phyloP scores from a whole-genome alignment of 2,113 vertebrate genomes.

The Malurus melanocephalus region DNA sequence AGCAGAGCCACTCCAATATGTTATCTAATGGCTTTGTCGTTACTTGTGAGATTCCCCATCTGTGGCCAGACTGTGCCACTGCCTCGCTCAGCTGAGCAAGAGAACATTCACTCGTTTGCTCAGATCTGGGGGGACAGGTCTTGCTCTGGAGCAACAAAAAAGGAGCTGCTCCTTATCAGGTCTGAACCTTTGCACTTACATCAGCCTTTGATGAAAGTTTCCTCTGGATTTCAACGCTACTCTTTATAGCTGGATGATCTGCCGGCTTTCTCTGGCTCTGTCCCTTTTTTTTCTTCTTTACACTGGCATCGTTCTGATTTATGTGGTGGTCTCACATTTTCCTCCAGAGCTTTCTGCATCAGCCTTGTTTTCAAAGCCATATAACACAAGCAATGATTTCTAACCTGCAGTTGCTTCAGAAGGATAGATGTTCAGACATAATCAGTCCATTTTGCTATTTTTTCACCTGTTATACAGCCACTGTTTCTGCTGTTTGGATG shows the following conservation, averaged over 20 bases:
- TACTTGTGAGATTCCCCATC: conserved; percentile 46
- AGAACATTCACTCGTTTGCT: not conserved
- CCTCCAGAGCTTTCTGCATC: not conserved
- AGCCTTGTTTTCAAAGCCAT: conserved; percentile 12
- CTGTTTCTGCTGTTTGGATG: not conserved
- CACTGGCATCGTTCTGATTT: not conserved
- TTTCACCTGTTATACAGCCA: not conserved
- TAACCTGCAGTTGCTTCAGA: not conserved
- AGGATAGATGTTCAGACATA: not conserved
- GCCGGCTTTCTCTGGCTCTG: not conserved
- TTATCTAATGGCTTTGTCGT: not conserved
- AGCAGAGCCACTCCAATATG: conserved; percentile 24
- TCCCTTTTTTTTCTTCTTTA: not conserved
- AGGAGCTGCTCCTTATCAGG: conserved; percentile 8
- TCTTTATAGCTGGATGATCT: conserved; percentile 9
- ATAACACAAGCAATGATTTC: not conserved
- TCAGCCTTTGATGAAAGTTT: conserved; percentile 25
- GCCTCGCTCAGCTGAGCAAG: conserved; percentile 4
- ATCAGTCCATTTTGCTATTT: not conserved
- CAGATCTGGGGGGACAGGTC: not conserved
- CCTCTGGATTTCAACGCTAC: not conserved
- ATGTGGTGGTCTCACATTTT: conserved; percentile 10
- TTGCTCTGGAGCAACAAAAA: conserved; percentile 10
- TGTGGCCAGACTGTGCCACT: conserved; percentile 33
- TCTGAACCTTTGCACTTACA: conserved; percentile 27